Percentiles rank a stretch among this genome's conserved stretches.
phyloP scores from a whole-genome alignment of 2,113 vertebrate genomes.

The Crotalus horridus region DNA sequence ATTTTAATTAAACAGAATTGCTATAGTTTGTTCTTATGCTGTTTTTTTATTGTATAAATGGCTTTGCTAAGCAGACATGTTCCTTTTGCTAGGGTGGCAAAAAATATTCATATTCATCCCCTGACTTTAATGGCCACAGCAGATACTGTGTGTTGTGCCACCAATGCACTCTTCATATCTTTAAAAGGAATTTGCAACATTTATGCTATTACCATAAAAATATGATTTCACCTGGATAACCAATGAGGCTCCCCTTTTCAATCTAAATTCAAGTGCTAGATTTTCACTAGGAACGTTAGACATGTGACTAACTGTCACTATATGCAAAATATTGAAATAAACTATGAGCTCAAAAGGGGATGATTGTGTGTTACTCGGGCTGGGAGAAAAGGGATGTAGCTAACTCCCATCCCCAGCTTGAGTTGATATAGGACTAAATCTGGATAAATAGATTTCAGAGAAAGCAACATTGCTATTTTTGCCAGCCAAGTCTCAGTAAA shows the following conservation, averaged over 20 bases:
- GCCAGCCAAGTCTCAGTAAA: background rate
- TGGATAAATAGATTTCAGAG: background rate
- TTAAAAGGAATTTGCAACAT: background rate
- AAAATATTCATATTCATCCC: background rate
- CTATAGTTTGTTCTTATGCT: background rate
- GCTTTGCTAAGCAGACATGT: background rate
- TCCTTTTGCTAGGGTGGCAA: background rate
- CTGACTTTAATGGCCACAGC: background rate
- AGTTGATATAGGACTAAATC: background rate
- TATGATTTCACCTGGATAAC: background rate
- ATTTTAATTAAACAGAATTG: slow-evolving; percentile 39
- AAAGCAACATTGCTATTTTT: background rate
- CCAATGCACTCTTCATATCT: background rate
- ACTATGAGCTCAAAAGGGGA: background rate
- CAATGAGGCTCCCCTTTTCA: background rate
- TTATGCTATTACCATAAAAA: background rate
- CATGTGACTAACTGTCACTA: background rate
- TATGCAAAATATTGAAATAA: background rate
- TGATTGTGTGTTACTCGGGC: background rate
- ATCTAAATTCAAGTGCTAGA: background rate
- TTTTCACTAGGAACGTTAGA: background rate
- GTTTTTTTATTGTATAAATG: background rate
- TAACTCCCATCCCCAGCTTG: background rate
- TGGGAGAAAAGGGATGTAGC: background rate
- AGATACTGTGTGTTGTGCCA: background rate